phyloP scores from a whole-genome alignment of 2,113 vertebrate species.

The Uria aalge region DNA sequence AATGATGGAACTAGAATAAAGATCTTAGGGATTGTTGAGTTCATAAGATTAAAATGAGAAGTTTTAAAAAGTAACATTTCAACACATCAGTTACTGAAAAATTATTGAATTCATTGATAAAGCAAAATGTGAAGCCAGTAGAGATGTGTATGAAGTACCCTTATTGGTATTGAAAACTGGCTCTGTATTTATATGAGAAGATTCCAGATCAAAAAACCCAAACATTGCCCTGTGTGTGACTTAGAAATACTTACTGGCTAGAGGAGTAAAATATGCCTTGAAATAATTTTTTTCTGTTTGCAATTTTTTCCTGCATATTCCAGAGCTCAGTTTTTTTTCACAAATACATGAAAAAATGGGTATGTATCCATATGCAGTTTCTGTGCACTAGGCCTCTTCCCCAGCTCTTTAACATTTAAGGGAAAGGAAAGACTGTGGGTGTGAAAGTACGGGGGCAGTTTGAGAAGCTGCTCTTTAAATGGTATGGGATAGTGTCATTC shows the following conservation, averaged over 20 bases:
- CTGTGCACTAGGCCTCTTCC: neutral
- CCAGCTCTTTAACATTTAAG: conserved; percentile 14
- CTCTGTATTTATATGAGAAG: neutral
- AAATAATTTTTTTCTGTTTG: neutral
- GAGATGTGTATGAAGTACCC: neutral
- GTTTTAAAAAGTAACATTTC: neutral
- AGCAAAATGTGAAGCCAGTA: neutral
- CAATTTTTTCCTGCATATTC: neutral
- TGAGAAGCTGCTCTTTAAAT: conserved; percentile 41
- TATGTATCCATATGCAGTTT: neutral
- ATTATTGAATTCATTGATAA: neutral
- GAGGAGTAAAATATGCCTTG: neutral
- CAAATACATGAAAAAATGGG: neutral
- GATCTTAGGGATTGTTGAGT: neutral
- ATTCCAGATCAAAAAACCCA: neutral
- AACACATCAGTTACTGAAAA: neutral
- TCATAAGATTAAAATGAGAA: neutral
- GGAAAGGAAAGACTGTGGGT: neutral
- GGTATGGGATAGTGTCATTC: conserved; percentile 26
- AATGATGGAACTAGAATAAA: neutral
- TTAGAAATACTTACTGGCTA: neutral
- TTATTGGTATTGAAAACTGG: neutral
- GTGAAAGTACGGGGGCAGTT: conserved; percentile 18
- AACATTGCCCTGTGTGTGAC: accelerated
- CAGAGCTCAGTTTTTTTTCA: neutral